Evolutionary conservation across 2,797 vertebrate species (phyloP).

Genomic region (Sciurus carolinensis): DNA sequence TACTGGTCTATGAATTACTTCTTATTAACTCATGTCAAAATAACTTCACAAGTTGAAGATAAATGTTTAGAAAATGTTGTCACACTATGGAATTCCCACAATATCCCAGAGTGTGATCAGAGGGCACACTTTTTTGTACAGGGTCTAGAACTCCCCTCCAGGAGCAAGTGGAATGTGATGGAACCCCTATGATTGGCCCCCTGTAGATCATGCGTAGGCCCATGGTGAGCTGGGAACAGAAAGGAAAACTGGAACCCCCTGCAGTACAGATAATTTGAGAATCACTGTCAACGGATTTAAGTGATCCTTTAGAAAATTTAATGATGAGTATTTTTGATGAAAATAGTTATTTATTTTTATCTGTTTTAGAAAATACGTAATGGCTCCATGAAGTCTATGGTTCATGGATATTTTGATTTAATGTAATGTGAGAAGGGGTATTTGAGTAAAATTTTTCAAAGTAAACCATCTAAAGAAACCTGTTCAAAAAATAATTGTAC

Average conservation of each 20-base stretch:
- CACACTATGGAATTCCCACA: neutral
- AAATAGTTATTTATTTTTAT: neutral
- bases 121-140: neutral
- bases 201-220: fast-evolving
- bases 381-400: neutral
- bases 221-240: fast-evolving
- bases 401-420: neutral
- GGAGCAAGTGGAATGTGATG: fast-evolving
- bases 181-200: neutral
- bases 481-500: neutral
- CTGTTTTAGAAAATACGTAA: neutral
- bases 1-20: neutral
- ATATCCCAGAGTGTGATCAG: fast-evolving
- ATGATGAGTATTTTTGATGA: neutral
- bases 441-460: neutral
- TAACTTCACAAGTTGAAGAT: neutral
- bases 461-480: neutral
- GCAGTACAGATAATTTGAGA: neutral
- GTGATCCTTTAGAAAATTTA: neutral
- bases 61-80: neutral
- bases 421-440: neutral
- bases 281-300: neutral
- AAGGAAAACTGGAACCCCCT: neutral
- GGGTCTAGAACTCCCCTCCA: fast-evolving
- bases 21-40: neutral